Conservation (phyloP, 92 coral and sea anemone species). For the Epizoanthus stellaris region DNA sequence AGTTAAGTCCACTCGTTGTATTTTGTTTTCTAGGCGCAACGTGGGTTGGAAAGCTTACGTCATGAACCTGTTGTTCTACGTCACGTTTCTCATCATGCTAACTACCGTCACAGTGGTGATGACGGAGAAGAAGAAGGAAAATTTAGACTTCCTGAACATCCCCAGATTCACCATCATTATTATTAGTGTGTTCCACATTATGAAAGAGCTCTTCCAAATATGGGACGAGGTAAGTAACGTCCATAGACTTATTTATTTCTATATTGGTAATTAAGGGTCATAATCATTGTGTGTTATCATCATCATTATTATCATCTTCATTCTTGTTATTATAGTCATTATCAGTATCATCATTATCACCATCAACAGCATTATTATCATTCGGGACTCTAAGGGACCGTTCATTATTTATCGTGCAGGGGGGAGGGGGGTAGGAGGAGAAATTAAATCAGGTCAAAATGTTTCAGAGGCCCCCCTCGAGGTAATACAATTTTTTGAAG, state of each 20-base stretch:
- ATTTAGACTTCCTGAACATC: slow-evolving; percentile 54
- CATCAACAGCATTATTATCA: no score
- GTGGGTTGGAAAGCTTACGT: slow-evolving; percentile 95
- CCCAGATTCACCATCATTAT: slow-evolving; percentile 82
- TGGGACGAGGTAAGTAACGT: slow-evolving; percentile 84
- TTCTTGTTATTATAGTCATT: background rate
- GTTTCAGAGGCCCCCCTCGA: no score
- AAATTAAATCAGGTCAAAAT: no score
- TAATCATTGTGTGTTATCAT: background rate
- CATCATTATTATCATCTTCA: background rate
- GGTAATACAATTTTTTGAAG: no score
- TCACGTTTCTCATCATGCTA: slow-evolving; percentile 79
- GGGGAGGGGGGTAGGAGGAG: no score
- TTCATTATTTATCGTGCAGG: no score
- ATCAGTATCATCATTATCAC: no score
- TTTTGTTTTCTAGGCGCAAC: slow-evolving; percentile 72
- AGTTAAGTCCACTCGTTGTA: background rate
- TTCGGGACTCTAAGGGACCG: no score
- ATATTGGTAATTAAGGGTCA: background rate
- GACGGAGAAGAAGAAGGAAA: slow-evolving; percentile 31
- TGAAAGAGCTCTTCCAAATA: slow-evolving; percentile 89
- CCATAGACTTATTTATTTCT: background rate
- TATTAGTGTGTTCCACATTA: slow-evolving; percentile 83
- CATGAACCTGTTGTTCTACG: slow-evolving; percentile 83
- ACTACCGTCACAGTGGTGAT: slow-evolving; percentile 82